These are phyloP conservation scores for Cynopterus sphinx DNA, from an alignment of 2,797 vertebrate species.

Conservation along the genomic window DNA sequence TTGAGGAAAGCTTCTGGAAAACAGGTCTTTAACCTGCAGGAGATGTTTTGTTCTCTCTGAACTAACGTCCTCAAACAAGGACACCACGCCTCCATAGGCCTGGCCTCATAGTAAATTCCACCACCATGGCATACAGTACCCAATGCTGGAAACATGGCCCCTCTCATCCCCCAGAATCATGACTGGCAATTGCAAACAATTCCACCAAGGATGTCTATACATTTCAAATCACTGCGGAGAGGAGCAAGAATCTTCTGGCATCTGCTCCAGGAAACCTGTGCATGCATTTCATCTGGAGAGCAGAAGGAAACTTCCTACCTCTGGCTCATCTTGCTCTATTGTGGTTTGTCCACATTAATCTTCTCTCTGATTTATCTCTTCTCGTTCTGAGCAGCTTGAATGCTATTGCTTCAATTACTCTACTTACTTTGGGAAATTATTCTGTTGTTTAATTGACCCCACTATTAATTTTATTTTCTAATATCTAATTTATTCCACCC, in stretches of 20 bases:
- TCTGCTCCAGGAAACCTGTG: constrained; percentile 21
- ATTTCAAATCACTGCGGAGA: background rate
- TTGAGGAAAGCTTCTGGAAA: constrained; percentile 10
- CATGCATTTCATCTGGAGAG: background rate
- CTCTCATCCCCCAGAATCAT: background rate
- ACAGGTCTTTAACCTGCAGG: background rate
- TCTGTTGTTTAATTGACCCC: constrained; percentile 17
- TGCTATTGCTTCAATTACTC: background rate
- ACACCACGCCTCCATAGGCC: background rate
- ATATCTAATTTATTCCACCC: background rate
- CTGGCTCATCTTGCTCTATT: background rate
- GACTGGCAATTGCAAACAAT: background rate
- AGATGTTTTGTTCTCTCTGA: background rate
- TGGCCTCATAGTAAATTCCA: background rate
- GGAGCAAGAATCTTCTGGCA: background rate
- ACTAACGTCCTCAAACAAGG: background rate
- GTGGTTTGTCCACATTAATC: constrained; percentile 18
- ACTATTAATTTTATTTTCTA: constrained; percentile 49
- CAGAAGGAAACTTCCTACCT: background rate
- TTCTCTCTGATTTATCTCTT: constrained; percentile 41
- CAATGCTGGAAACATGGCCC: background rate
- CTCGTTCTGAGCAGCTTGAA: constrained; percentile 7
- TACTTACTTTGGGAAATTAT: background rate
- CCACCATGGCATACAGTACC: background rate
- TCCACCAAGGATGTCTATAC: background rate